Base-by-base conservation (phyloP, 2,888 invertebrate species). In the Parnassius orleans region DNA sequence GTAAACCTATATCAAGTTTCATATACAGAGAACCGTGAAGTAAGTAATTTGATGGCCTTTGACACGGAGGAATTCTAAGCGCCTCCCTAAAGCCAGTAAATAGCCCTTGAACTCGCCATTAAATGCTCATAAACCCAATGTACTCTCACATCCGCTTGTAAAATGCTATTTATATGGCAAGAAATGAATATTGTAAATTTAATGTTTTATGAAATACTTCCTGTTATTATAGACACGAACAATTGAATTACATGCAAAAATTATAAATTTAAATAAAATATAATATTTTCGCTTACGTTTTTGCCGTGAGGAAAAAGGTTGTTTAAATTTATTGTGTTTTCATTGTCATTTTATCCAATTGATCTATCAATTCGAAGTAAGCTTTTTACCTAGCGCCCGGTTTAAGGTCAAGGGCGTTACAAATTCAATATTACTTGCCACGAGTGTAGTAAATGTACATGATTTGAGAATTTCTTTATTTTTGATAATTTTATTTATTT, bases 31-130 rank as follows among this genome's bases (percentile, higher is more conserved):
- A 33, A 33, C 33, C 33, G 33, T 33, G 10, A 46, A 52, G 41
- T 43, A 54, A 55, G 33, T 60, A 60, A 55, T 54, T 24, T 50
- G 12, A 42, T 19, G 50, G 54, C 57, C 53, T 52, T 47, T 15
- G 48, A 57, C 52, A 14, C 41, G 5, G 14, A 44, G 24, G 24
- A 43, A 54, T 54, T 50, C 14, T 54, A 47, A 19, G 50, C 50
- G 48, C 41, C 57, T 48, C 62, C 50, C 44, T 33, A 15, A 53
- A 57, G 50, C 48, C 53, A 11, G 61, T 53, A 57, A 62, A 62
- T 62, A 62, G 61, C 53, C 55, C 43, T 63, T 51, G 46, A 63
- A 58, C 53, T 55, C 44, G 51, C 44, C 50, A 63, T 59, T 59
- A 63, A 59, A 58, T 12, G 58, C 14, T 51, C 58, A 50, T 63